These are phyloP conservation scores for Chymomyza amoena DNA, from an alignment of 2,888 invertebrate species.

Conservation along the genomic window DNA sequence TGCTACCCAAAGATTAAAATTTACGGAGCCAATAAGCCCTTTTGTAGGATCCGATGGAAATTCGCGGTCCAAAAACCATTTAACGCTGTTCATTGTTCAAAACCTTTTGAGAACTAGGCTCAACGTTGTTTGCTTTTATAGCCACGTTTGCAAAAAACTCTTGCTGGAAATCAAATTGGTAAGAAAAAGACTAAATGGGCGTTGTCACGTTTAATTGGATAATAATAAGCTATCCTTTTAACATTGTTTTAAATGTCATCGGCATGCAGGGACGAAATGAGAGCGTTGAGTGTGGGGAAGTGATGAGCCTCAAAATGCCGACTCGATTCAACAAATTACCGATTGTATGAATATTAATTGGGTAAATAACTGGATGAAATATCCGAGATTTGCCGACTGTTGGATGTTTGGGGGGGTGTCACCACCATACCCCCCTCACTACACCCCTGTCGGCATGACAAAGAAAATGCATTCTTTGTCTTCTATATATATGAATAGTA, in stretches of 20 bases:
- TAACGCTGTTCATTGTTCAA: constrained; percentile 9
- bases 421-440: too few relatives aligned
- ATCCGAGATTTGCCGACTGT: too few relatives aligned
- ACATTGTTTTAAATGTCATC: neutral
- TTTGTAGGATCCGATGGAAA: constrained; percentile 1
- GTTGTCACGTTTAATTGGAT: neutral
- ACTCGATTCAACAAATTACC: too few relatives aligned
- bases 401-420: too few relatives aligned
- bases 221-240: neutral
- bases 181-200: constrained; percentile 3
- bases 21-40: constrained; percentile 28
- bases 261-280: neutral
- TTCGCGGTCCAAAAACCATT: neutral
- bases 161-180: too few relatives aligned
- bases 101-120: neutral
- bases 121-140: constrained; percentile 8
- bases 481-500: neutral
- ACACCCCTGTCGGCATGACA: too few relatives aligned
- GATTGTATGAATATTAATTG: too few relatives aligned
- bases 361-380: too few relatives aligned
- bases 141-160: neutral
- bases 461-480: too few relatives aligned
- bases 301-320: too few relatives aligned
- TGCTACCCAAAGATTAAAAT: constrained; percentile 25
- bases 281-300: too few relatives aligned